phyloP scores from a whole-genome alignment of 2,113 vertebrate genomes.

The Pardalotus punctatus region DNA sequence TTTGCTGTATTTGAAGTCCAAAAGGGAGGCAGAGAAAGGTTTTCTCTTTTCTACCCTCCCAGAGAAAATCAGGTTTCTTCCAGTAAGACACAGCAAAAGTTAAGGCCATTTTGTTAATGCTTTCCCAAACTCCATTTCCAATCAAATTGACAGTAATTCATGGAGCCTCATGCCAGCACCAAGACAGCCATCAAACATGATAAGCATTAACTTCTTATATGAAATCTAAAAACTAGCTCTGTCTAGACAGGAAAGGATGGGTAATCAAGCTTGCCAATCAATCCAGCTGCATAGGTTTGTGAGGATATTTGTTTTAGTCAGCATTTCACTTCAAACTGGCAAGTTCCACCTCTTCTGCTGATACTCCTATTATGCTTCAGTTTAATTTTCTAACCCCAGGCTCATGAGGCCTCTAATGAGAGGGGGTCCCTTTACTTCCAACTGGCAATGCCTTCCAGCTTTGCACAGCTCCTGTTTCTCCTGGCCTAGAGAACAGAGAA shows the following conservation, averaged over 20 bases:
- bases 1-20: background rate
- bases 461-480: background rate
- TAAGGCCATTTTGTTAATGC: background rate
- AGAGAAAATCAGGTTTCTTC: background rate
- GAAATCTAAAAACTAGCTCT: constrained; percentile 8
- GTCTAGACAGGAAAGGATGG: constrained; percentile 70
- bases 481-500: background rate
- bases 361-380: background rate
- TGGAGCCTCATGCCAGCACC: background rate
- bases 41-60: background rate
- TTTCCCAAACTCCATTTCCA: background rate
- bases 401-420: background rate
- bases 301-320: constrained; percentile 24
- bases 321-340: background rate
- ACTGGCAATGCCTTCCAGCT: background rate
- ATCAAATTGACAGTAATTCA: background rate
- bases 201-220: background rate
- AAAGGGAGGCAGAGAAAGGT: background rate
- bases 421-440: background rate
- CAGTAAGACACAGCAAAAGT: background rate
- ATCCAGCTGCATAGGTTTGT: constrained; percentile 4
- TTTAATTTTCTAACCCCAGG: background rate
- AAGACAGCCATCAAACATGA: background rate
- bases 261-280: constrained; percentile 46
- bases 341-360: background rate